A percentile compares a stretch with the other conserved stretches of the same genome.
These are phyloP conservation scores for Thinocorus orbignyianus DNA, from an alignment of 2,113 vertebrate species.

Conservation along the genomic window DNA sequence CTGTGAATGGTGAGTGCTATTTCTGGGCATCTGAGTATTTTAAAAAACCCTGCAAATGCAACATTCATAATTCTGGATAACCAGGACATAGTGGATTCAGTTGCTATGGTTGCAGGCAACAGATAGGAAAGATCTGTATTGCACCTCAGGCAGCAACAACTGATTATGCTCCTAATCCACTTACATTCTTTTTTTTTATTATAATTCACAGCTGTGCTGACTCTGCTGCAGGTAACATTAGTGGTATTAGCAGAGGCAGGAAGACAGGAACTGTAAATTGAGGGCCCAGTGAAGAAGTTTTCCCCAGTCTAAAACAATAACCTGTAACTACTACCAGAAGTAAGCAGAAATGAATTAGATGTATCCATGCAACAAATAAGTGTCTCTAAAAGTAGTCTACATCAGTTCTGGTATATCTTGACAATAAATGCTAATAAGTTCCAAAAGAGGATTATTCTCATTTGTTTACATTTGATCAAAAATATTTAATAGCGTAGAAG, in stretches of 20 bases:
- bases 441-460: background rate
- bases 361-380: background rate
- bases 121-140: slow-evolving; percentile 25
- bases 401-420: background rate
- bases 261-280: background rate
- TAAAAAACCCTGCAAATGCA: background rate
- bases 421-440: background rate
- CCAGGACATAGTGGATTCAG: slow-evolving; percentile 31
- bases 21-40: slow-evolving; percentile 7
- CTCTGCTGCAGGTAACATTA: background rate
- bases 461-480: background rate
- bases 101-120: slow-evolving; percentile 62
- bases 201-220: background rate
- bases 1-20: background rate
- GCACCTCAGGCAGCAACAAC: slow-evolving; percentile 22
- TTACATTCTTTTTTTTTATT: background rate
- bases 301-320: background rate
- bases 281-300: background rate
- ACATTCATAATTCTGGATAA: slow-evolving; percentile 12
- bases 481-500: background rate
- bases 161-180: background rate
- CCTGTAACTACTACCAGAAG: background rate
- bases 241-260: background rate
- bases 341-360: background rate
- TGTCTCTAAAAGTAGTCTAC: background rate